Base-by-base conservation (phyloP, 2,113 vertebrate species). In the Bambusicola thoracicus region DNA sequence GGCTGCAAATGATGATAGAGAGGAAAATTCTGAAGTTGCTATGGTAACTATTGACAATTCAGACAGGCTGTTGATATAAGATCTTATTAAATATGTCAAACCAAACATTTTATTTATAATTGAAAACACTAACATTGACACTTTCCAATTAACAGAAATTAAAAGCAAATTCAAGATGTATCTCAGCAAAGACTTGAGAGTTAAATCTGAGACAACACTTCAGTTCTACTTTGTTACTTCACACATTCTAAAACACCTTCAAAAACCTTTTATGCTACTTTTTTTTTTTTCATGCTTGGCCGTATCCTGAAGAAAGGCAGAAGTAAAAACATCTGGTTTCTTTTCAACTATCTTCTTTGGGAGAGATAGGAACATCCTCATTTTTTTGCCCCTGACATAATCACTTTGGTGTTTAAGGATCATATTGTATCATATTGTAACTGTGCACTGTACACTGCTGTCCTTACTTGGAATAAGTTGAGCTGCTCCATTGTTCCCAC, bases 81-180 rank as follows among this genome's bases (percentile, higher is more conserved):
- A 91, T 91, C 76, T 72, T 95, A 94, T 93, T 95, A 95, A 90
- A 90, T 84, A 96, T 90, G 87, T 91, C 88, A 91, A 94, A 90
- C 36, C 25, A 95, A 97, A 94, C 76, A 90, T 93, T 95, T 94
- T 94, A 93, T 93, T 96, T 95, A 90, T 93, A 88, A 94, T 94
- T 91, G 85, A 69, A 83, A 94, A 78, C 56, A 78, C 40, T 34
- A 91, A 63, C 32, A 5, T 18, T 88, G 79, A 79, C 91, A 95
- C 43, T 68, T 85, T 61, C 55, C 40, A 44, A 65, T 85, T 95
- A 86, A 68, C n/a, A 88, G 77, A 84, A 94, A 93, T 90, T 94
- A 88, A 94, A 94, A 93, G 65, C 56, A 72, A 92, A 94, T 91
- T 93, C 18, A 94, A 89, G 68, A 75, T 72, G 69, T 41, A 92